phyloP scores from a whole-genome alignment of 2,888 invertebrate genomes.

The Nymphalis c-album region DNA sequence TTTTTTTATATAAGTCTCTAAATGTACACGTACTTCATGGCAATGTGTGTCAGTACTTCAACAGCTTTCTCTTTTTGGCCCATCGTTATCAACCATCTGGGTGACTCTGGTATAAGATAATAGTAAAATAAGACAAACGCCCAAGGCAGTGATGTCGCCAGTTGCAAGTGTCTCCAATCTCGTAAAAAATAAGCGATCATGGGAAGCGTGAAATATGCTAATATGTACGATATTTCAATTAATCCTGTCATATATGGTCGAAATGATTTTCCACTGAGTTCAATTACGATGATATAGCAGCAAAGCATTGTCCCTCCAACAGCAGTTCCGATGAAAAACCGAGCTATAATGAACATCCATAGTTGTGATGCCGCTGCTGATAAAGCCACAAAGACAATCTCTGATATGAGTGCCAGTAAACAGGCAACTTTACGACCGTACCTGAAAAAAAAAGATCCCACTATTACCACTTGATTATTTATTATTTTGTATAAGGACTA shows the following conservation, averaged over 20 bases:
- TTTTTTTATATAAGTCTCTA: too few species aligned
- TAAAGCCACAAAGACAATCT: conserved; percentile 77
- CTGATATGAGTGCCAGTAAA: conserved; percentile 79
- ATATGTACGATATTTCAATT: conserved; percentile 78
- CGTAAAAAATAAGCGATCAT: conserved; percentile 82
- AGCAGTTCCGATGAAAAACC: conserved; percentile 82
- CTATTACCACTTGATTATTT: too few species aligned
- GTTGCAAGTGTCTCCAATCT: conserved; percentile 82
- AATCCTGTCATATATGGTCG: conserved; percentile 80
- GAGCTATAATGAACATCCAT: conserved; percentile 81
- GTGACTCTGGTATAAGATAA: conserved; percentile 89
- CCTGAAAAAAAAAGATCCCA: conserved; percentile 59
- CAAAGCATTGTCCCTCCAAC: conserved; percentile 85
- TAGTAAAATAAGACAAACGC: conserved; percentile 81
- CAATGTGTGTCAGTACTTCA: conserved; percentile 83
- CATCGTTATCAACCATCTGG: conserved; percentile 87
- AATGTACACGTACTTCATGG: conserved; percentile 62
- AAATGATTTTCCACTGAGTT: conserved; percentile 81
- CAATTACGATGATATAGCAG: conserved; percentile 84
- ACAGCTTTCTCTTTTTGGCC: conserved; percentile 84
- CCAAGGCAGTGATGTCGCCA: conserved; percentile 79
- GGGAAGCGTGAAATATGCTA: conserved; percentile 80
- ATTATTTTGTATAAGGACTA: too few species aligned
- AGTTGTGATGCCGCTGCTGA: conserved; percentile 81
- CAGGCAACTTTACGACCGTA: conserved; percentile 84